Base-by-base conservation (phyloP, 2,888 invertebrate genomes). In the Spilarctia lutea region DNA sequence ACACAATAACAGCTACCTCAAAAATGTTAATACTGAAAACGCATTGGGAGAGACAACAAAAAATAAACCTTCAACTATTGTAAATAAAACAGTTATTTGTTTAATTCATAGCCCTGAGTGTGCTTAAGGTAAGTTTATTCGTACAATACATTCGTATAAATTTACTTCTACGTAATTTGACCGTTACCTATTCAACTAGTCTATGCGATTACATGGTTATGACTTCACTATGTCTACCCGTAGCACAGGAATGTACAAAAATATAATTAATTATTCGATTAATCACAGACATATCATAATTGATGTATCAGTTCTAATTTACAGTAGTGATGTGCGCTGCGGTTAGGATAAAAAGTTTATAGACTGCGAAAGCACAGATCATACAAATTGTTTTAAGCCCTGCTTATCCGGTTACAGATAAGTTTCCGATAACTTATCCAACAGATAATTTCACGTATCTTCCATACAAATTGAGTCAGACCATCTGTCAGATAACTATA, bases 221-320 rank as follows among this genome's bases (percentile, higher is more conserved):
- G 77, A 72, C 78, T 70, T 83, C 79, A 75, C 81, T 82, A 85
- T 75, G 80, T 83, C 89, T 93, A 95, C 95, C 95, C 95, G 95
- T 95, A 94, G 88, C 88, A 86, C 86, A 94, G 95, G 95, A 95
- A 95, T 95, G 95, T 95, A 95, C 86, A 94, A 94, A 94, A 94
- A 94, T 95, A 94, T 91, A 90, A 91, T 91, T 90, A 90, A 91
- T 91, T 90, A 91, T 90, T 91, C 84, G 87, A 88, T 88, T 86
- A 90, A 94, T 93, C 94, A 95, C 94, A 94, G 93, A 89, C 84
- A 73, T 85, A 82, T 84, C 79, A 79, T 86, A 80, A 88, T 88
- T 87, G 85, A 84, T 87, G 81, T 82, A 81, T 86, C 79, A 85
- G 83, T 83, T 85, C 76, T 84, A 84, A 39, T 73, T 56, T 71